Evolutionary conservation across 2,888 invertebrate genomes (phyloP), one percentile per base, ranked within the genome.

Genomic region (Brachylomia viminalis): DNA sequence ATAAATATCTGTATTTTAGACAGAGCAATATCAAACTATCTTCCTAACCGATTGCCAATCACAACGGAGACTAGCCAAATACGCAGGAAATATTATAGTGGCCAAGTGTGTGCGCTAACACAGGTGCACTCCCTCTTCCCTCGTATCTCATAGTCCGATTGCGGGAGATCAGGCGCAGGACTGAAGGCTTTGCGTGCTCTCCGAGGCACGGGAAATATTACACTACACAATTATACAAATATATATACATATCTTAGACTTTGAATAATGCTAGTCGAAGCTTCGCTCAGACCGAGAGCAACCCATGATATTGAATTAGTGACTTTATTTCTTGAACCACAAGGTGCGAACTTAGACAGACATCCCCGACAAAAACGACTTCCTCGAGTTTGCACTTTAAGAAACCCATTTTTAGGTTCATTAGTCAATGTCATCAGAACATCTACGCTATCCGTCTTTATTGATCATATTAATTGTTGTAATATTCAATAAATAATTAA

Each of bases 401-500:
- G 1, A 2, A 0, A n/a, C 23, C 2, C 7, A 30, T 27, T 27
- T n/a, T 49, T 42, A 77, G 38, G n/a, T 42, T 1, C 0, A 67
- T 49, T 66, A 11, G n/a, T 38, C 3, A 75, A 56, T 11, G 1
- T n/a, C 65, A 77, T 23, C 23, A 64, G 17, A 56, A 27, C 47
- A 27, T 23, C 11, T 23, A 15, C 4, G 30, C 23, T n/a, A 52
- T 33, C 33, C 47, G 76, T 38, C 10, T 59, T 4, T 7, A 17
- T 52, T 45, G 17, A 69, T 27, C 27, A 17, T 27, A 15, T 38
- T 59, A 33, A 30, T 20, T 56, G 49, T 38, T 8, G 17, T 38
- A 30, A 10, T 67, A 61, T 62, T 72, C 8, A 27, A 52, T 38
- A 52, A 47, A 72, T 80, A 80, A 54, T 23, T 17, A 72, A 62